A percentile compares a stretch with the other conserved stretches of the same genome.
Evolutionary conservation across 2,797 vertebrate species (phyloP).

Genomic region (Acanthurus tractus): DNA sequence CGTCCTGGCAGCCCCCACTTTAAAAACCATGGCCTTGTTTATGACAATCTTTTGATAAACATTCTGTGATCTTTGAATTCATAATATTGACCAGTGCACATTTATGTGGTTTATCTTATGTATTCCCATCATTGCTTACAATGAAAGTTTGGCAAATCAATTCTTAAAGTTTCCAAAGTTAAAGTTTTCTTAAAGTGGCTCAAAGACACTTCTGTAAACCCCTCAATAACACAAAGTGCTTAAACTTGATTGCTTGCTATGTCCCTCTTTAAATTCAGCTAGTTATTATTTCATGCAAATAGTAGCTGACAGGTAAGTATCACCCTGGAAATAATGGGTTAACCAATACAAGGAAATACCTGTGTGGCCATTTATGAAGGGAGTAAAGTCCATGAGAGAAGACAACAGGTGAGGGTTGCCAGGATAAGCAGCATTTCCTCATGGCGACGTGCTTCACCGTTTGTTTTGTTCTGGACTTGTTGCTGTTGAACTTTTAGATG

Average conservation of each 20-base stretch:
- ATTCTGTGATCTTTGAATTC: background rate
- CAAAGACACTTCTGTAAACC: background rate
- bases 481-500: background rate
- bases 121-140: background rate
- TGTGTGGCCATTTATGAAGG: conserved; percentile 54
- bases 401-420: conserved; percentile 48
- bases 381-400: conserved; percentile 80
- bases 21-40: too few relatives aligned
- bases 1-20: too few relatives aligned
- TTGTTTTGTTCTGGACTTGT: conserved; percentile 28
- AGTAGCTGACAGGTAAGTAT: conserved; percentile 2
- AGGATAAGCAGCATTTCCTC: conserved; percentile 42
- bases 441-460: background rate
- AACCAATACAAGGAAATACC: conserved; percentile 83
- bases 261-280: background rate
- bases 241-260: background rate
- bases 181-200: too few relatives aligned
- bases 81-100: background rate
- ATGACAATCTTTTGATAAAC: background rate
- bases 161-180: background rate
- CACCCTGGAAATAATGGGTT: conserved; percentile 64
- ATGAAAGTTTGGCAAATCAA: background rate
- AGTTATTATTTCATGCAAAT: background rate
- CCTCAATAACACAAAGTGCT: background rate
- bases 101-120: background rate